These are phyloP conservation scores for Ditylenchus dipsaci DNA, from an alignment of 1,140 invertebrate genomes.

Conservation along the genomic window DNA sequence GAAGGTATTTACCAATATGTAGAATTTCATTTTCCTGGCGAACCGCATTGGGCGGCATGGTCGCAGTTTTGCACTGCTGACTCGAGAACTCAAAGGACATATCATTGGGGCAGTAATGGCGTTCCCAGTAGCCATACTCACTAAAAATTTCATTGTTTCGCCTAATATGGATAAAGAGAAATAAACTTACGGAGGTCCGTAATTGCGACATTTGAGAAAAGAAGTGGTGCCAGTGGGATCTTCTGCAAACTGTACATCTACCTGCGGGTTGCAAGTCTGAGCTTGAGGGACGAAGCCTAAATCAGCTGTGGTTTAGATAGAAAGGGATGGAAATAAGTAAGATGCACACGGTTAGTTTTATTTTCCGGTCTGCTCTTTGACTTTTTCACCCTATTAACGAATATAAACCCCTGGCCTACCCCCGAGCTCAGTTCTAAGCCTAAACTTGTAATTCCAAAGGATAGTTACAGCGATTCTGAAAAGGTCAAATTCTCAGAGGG, in stretches of 20 bases:
- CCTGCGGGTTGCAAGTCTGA: slow-evolving; percentile 2
- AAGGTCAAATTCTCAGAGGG: too few species aligned
- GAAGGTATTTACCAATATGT: slow-evolving; percentile 50
- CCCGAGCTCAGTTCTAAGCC: too few species aligned
- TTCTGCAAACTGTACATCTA: slow-evolving; percentile 12
- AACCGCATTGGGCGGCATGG: slow-evolving; percentile 21
- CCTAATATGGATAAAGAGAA: background rate
- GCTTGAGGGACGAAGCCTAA: background rate
- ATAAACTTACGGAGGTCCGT: slow-evolving; percentile 15
- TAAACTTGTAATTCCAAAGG: too few species aligned
- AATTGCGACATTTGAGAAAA: slow-evolving; percentile 15
- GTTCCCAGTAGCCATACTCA: slow-evolving; percentile 53
- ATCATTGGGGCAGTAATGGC: slow-evolving; percentile 47
- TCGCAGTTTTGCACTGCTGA: slow-evolving; percentile 44
- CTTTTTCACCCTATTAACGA: too few species aligned
- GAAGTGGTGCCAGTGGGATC: slow-evolving; percentile 15
- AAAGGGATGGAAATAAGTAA: too few species aligned
- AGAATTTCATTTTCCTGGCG: slow-evolving; percentile 43
- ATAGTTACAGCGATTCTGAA: too few species aligned
- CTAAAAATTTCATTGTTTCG: slow-evolving; percentile 23
- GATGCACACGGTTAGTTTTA: too few species aligned
- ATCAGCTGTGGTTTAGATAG: too few species aligned
- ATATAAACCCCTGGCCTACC: too few species aligned
- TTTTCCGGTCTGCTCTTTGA: too few species aligned
- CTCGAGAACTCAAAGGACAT: slow-evolving; percentile 56